These are phyloP conservation scores for Trematomus bernacchii DNA, from an alignment of 2,797 vertebrate genomes.

Conservation along the genomic window DNA sequence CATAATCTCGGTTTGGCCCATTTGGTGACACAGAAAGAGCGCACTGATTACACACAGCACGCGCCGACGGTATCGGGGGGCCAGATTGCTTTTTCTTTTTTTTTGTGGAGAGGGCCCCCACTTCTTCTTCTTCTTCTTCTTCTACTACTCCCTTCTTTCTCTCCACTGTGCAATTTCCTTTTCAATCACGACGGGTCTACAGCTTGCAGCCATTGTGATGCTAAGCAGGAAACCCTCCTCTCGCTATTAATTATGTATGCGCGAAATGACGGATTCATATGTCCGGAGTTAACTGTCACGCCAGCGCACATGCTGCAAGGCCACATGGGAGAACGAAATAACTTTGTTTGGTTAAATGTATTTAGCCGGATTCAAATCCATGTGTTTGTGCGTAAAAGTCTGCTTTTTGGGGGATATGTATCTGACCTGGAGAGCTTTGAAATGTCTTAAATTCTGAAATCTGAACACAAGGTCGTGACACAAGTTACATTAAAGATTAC, in stretches of 20 bases:
- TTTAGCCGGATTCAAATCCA: background rate
- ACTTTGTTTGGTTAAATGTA: background rate
- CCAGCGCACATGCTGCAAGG: slow-evolving; percentile 58
- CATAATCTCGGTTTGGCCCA: slow-evolving; percentile 75
- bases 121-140: slow-evolving; percentile 51
- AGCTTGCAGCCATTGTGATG: slow-evolving; percentile 80
- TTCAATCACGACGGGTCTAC: slow-evolving; percentile 72
- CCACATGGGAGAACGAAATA: background rate
- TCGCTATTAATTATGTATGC: slow-evolving; percentile 80
- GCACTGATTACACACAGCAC: slow-evolving; percentile 82
- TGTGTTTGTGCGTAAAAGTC: background rate
- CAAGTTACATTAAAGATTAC: no score
- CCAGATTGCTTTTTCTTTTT: slow-evolving; percentile 83
- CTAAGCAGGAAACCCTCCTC: slow-evolving; percentile 82
- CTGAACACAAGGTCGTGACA: background rate
- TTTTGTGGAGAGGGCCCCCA: slow-evolving; percentile 39
- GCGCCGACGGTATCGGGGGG: slow-evolving; percentile 79
- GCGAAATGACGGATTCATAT: slow-evolving; percentile 75
- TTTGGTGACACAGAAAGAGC: slow-evolving; percentile 66
- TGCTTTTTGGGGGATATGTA: no score
- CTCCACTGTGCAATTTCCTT: slow-evolving; percentile 87
- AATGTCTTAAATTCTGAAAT: background rate
- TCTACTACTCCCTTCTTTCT: slow-evolving; percentile 19
- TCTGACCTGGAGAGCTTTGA: background rate
- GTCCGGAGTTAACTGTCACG: slow-evolving; percentile 77